phyloP scores from a whole-genome alignment of 1,140 invertebrate genomes.

The Brevipalpus yothersi region DNA sequence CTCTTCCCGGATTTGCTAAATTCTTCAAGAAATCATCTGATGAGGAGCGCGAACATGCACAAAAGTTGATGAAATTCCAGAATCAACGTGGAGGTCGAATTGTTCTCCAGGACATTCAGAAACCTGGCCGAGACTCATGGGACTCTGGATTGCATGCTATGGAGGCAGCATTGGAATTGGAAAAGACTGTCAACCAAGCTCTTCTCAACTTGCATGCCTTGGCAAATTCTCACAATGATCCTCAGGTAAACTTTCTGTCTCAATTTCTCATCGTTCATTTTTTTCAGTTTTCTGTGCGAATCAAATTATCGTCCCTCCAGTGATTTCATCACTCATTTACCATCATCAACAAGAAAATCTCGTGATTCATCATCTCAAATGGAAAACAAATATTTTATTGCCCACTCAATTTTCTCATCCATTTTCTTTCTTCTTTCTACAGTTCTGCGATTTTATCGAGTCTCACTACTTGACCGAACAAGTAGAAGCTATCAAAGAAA shows the following conservation, averaged over 20 bases:
- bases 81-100: constrained; percentile 27
- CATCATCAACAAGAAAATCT: no score
- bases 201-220: constrained; percentile 25
- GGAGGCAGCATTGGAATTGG: constrained; percentile 29
- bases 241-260: constrained; percentile 17
- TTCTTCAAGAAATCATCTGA: constrained; percentile 30
- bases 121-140: constrained; percentile 31
- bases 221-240: constrained; percentile 20
- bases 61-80: constrained; percentile 36
- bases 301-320: no score
- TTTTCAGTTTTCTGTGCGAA: no score
- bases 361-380: no score
- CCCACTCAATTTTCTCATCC: no score
- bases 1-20: constrained; percentile 30
- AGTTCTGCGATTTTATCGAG: constrained; percentile 28
- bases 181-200: constrained; percentile 32
- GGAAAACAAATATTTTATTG: no score
- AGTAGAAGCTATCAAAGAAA: constrained; percentile 32
- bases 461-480: constrained; percentile 31
- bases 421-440: not conserved
- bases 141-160: constrained; percentile 29
- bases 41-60: constrained; percentile 36
- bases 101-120: constrained; percentile 14
- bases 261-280: no score
- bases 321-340: no score